These are phyloP conservation scores for Neotoxoptera formosana DNA, from an alignment of 1,140 invertebrate genomes.

Conservation along the genomic window DNA sequence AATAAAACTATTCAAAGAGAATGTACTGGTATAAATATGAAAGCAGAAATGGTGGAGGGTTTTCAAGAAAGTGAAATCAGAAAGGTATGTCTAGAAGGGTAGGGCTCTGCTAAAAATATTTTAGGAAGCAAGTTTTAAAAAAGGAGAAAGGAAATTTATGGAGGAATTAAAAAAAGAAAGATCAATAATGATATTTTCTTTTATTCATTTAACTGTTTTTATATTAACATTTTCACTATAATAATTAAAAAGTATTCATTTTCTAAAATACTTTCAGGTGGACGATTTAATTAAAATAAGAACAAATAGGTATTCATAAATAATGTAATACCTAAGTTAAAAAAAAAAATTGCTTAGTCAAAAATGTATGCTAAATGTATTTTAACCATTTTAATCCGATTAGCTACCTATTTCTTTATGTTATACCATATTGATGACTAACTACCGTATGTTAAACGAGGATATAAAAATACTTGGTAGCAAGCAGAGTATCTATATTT, in stretches of 20 bases:
- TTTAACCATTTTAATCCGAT: neutral
- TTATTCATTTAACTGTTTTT: neutral
- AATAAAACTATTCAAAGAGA: slow-evolving; percentile 45
- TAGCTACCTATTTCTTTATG: neutral
- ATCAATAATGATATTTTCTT: neutral
- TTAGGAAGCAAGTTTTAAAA: slow-evolving; percentile 29
- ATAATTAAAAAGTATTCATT: too few species aligned
- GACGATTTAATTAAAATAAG: too few species aligned
- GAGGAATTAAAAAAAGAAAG: neutral
- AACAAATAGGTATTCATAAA: too few species aligned
- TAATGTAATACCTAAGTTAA: neutral
- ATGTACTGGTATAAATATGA: slow-evolving; percentile 46
- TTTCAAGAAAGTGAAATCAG: slow-evolving; percentile 57
- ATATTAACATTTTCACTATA: neutral
- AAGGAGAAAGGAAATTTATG: slow-evolving; percentile 54
- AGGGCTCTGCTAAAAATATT: slow-evolving; percentile 53
- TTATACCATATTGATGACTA: neutral
- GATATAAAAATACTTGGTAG: too few species aligned
- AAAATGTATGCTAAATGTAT: neutral
- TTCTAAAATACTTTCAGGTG: too few species aligned
- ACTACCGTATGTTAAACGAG: too few species aligned
- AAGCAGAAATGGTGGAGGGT: slow-evolving; percentile 21
- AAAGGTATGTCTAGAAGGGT: slow-evolving; percentile 45
- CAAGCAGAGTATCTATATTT: too few species aligned
- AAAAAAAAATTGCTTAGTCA: neutral